These are phyloP conservation scores for Rhinatrema bivittatum DNA, from an alignment of 2,797 vertebrate species.

Conservation along the genomic window DNA sequence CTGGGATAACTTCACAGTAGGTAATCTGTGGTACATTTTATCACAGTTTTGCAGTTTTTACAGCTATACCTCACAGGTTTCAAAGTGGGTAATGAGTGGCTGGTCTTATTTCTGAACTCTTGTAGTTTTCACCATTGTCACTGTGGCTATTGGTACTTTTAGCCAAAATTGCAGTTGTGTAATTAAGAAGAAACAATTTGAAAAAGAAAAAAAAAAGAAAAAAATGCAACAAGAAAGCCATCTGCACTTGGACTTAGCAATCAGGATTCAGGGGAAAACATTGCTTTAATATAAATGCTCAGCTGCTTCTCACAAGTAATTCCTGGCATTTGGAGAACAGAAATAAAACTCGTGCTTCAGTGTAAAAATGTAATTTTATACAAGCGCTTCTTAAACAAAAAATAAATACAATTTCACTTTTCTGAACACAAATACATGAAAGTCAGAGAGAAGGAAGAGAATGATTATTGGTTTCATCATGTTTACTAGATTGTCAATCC, in stretches of 20 bases:
- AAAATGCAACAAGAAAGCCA: background rate
- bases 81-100: background rate
- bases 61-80: background rate
- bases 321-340: background rate
- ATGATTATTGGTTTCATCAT: too few relatives aligned
- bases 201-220: too few relatives aligned
- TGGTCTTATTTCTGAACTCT: background rate
- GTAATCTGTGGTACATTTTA: background rate
- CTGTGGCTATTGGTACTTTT: slow-evolving; percentile 6
- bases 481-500: too few relatives aligned
- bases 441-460: too few relatives aligned
- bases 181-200: slow-evolving; percentile 15
- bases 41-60: background rate
- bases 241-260: slow-evolving; percentile 6
- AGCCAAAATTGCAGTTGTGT: slow-evolving; percentile 12
- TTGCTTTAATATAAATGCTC: background rate
- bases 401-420: too few relatives aligned
- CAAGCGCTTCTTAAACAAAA: too few relatives aligned
- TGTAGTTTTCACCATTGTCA: slow-evolving; percentile 5
- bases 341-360: too few relatives aligned
- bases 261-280: slow-evolving; percentile 17
- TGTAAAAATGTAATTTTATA: too few relatives aligned
- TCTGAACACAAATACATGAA: too few relatives aligned
- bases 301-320: slow-evolving; percentile 5
- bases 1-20: too few relatives aligned